phyloP scores from a whole-genome alignment of 2,113 vertebrate genomes.

The Takifugu flavidus region DNA sequence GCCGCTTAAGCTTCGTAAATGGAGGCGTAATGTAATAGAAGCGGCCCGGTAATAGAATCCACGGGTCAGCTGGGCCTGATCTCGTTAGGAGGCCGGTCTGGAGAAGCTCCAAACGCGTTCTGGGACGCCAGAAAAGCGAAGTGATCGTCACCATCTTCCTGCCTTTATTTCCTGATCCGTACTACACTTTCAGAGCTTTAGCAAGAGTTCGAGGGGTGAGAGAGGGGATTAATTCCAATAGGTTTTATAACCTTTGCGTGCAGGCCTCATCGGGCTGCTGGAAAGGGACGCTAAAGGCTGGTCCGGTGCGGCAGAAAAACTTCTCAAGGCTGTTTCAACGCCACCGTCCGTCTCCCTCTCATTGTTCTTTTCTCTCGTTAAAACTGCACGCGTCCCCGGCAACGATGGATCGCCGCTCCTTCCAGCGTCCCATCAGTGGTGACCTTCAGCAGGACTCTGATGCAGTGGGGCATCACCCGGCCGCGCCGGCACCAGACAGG shows the following conservation, averaged over 20 bases:
- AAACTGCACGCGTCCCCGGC: slow-evolving; percentile 10
- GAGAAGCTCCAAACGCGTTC: slow-evolving; percentile 8
- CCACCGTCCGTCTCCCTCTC: slow-evolving; percentile 9
- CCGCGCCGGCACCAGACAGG: slow-evolving; percentile 40
- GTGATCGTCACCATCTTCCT: too few relatives aligned
- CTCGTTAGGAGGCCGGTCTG: slow-evolving; percentile 63
- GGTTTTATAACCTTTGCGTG: too few relatives aligned
- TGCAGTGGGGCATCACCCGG: slow-evolving; percentile 49
- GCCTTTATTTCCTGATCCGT: too few relatives aligned
- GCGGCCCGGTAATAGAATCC: slow-evolving; percentile 73
- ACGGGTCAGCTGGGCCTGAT: slow-evolving; percentile 68
- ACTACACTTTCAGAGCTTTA: too few relatives aligned
- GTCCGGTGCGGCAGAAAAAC: not conserved
- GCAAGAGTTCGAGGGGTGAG: too few relatives aligned
- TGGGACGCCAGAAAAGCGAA: too few relatives aligned
- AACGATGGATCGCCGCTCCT: slow-evolving; percentile 52
- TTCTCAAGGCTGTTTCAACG: slow-evolving; percentile 34
- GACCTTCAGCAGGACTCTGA: slow-evolving; percentile 66
- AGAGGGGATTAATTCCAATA: too few relatives aligned
- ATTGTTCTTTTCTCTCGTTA: slow-evolving; percentile 37
- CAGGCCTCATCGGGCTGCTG: too few relatives aligned
- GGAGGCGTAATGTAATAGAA: slow-evolving; percentile 78
- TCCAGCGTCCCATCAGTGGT: slow-evolving; percentile 49
- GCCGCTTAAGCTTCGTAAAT: slow-evolving; percentile 75
- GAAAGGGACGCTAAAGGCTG: not conserved